Conservation (phyloP, 2,797 vertebrate species). For the Syngnathus rostellatus region DNA sequence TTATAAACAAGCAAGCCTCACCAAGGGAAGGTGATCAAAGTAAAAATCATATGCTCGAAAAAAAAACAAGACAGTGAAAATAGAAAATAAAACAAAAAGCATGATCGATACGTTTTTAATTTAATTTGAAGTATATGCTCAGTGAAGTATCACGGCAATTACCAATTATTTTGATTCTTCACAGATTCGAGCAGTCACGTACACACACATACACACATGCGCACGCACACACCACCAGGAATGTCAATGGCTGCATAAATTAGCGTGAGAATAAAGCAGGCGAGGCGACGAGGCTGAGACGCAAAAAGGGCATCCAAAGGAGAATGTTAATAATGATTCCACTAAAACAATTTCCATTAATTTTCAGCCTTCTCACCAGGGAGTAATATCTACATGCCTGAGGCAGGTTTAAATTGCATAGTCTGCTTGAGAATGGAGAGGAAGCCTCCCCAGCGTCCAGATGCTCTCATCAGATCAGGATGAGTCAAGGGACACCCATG, state of each 20-base stretch:
- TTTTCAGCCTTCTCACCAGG: conserved; percentile 69
- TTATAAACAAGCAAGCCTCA: conserved; percentile 13
- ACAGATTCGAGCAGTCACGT: conserved; percentile 38
- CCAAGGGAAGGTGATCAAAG: not conserved
- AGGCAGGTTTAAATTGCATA: conserved; percentile 78
- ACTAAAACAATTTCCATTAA: conserved; percentile 81
- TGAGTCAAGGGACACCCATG: conserved; percentile 54
- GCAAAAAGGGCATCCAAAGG: conserved; percentile 77
- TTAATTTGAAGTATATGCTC: conserved; percentile 28
- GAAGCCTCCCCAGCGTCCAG: conserved; percentile 69
- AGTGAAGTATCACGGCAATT: conserved; percentile 38
- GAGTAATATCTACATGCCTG: conserved; percentile 76
- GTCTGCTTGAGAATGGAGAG: conserved; percentile 65
- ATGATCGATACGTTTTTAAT: conserved; percentile 1
- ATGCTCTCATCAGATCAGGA: conserved; percentile 63
- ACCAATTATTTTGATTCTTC: conserved; percentile 62
- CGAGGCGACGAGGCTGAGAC: conserved; percentile 52
- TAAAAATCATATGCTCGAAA: conserved; percentile 3
- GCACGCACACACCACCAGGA: conserved; percentile 39
- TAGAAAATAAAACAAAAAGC: not conserved
- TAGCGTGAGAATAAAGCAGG: conserved; percentile 48
- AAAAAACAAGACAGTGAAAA: conserved; percentile 4
- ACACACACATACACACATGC: conserved; percentile 25
- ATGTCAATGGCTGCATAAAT: conserved; percentile 62
- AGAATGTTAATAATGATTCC: conserved; percentile 78